These are phyloP conservation scores for Drosophila buzzatii DNA, from an alignment of 2,888 invertebrate species.

Conservation along the genomic window DNA sequence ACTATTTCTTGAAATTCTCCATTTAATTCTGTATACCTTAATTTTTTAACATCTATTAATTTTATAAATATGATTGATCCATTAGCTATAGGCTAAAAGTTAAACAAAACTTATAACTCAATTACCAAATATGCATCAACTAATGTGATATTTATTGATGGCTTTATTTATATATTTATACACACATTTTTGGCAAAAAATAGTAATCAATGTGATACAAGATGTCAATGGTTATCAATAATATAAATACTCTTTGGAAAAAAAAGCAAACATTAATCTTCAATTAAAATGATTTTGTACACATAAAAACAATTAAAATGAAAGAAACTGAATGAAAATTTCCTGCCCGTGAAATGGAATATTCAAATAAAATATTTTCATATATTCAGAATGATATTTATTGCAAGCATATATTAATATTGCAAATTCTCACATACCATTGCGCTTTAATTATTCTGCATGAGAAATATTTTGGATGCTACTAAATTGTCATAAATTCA, in stretches of 20 bases:
- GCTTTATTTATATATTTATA: neutral
- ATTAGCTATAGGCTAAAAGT: too few relatives aligned
- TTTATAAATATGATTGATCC: too few relatives aligned
- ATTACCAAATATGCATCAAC: too few relatives aligned
- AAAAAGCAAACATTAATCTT: neutral
- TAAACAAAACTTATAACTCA: too few relatives aligned
- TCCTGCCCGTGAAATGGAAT: conserved; percentile 2
- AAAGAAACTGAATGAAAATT: neutral
- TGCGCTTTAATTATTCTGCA: neutral
- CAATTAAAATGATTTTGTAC: neutral
- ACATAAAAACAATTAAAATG: neutral
- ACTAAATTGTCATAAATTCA: neutral
- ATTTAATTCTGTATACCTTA: too few relatives aligned
- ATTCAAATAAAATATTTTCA: conserved; percentile 9
- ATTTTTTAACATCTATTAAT: too few relatives aligned
- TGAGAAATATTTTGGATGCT: neutral
- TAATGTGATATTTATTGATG: neutral
- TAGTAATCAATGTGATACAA: too few relatives aligned
- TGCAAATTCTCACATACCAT: neutral
- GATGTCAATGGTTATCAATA: neutral
- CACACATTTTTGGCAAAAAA: neutral
- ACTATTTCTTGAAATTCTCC: too few relatives aligned
- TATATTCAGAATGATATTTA: neutral
- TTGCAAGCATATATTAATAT: neutral
- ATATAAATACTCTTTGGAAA: neutral